phyloP scores from a whole-genome alignment of 2,113 vertebrate genomes.

The Anoura caudifer region DNA sequence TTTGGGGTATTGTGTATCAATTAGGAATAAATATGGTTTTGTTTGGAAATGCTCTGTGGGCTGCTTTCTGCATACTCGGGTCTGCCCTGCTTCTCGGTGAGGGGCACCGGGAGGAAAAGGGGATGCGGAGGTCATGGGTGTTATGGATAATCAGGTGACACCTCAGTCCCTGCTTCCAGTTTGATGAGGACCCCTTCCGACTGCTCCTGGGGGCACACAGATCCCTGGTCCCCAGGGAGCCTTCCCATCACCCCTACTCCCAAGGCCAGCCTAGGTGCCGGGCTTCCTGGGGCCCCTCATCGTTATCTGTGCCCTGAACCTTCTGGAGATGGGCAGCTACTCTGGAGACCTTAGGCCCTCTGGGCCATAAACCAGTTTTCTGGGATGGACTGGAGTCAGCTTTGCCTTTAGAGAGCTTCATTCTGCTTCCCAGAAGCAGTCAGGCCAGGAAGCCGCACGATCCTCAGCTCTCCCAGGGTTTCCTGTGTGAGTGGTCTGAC shows the following conservation, averaged over 20 bases:
- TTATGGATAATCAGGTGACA: neutral
- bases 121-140: too few relatives aligned
- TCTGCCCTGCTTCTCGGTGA: neutral
- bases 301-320: neutral
- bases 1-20: too few relatives aligned
- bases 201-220: neutral
- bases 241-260: neutral
- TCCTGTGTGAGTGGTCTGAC: neutral
- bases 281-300: too few relatives aligned
- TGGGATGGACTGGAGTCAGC: neutral
- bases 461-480: neutral
- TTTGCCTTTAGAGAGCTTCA: neutral
- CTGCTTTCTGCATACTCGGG: neutral
- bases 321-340: neutral
- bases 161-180: neutral
- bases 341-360: neutral
- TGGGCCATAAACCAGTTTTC: neutral
- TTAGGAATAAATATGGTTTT: neutral
- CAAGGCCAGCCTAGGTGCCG: neutral
- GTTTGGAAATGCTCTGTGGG: neutral
- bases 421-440: neutral
- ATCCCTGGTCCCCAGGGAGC: neutral
- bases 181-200: neutral
- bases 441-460: neutral
- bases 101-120: neutral